Percentiles rank a stretch among this genome's conserved stretches.
phyloP scores from a whole-genome alignment of 2,113 vertebrate species.

The Oryzias woworae region DNA sequence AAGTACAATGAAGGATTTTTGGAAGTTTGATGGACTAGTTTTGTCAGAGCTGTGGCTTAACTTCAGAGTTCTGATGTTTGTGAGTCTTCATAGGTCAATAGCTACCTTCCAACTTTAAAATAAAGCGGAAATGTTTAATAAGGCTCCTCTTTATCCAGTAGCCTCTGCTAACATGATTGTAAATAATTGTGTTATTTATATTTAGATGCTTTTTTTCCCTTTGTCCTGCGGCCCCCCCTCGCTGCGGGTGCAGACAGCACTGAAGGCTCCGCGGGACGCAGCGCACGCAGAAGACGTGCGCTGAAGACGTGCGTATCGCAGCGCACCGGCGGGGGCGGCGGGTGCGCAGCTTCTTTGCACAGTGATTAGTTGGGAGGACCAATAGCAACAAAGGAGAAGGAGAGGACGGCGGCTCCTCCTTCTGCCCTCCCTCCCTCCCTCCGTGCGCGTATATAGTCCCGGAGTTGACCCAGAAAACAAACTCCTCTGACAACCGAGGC shows the following conservation, averaged over 20 bases:
- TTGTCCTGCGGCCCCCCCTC: not conserved
- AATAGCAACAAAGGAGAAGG: slow-evolving; percentile 75
- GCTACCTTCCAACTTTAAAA: too few relatives aligned
- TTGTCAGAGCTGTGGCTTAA: too few relatives aligned
- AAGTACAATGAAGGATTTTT: too few relatives aligned
- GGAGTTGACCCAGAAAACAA: slow-evolving; percentile 80
- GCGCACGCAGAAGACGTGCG: slow-evolving; percentile 1
- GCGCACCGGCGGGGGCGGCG: slow-evolving; percentile 36
- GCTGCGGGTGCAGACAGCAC: slow-evolving; percentile 8
- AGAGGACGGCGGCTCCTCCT: slow-evolving; percentile 65
- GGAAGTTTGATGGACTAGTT: too few relatives aligned
- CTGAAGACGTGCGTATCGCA: slow-evolving; percentile 6
- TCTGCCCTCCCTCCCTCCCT: slow-evolving; percentile 39
- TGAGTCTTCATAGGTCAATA: too few relatives aligned
- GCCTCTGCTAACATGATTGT: too few relatives aligned
- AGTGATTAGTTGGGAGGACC: slow-evolving; percentile 74
- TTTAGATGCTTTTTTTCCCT: too few relatives aligned
- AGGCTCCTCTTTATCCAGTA: too few relatives aligned
- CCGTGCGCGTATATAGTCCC: slow-evolving; percentile 76
- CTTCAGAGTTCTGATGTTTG: too few relatives aligned
- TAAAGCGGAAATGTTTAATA: too few relatives aligned
- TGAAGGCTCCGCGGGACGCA: slow-evolving; percentile 22
- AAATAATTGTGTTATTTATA: too few relatives aligned
- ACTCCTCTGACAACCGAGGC: slow-evolving; percentile 62
- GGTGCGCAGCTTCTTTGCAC: slow-evolving; percentile 67